Evolutionary conservation across 2,113 vertebrate species (phyloP).

Genomic region (Antidorcas marsupialis): DNA sequence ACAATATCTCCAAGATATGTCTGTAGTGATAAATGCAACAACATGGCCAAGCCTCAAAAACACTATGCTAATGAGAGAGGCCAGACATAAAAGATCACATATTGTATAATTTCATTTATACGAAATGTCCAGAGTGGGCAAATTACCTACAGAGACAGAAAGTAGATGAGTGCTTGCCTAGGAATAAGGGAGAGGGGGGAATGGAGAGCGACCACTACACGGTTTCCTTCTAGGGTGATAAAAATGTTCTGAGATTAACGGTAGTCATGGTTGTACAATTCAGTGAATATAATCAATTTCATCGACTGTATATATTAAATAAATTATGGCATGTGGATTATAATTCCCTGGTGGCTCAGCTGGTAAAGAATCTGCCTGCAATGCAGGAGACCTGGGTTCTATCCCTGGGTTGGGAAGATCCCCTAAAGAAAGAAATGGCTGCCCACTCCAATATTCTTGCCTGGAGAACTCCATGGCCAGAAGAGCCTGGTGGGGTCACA

Average conservation of each 20-base stretch:
- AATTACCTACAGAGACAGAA: neutral
- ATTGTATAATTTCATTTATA: neutral
- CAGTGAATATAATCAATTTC: neutral
- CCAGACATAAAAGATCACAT: neutral
- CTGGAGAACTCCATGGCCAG: neutral
- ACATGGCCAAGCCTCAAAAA: neutral
- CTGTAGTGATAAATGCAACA: neutral
- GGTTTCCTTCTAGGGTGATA: neutral
- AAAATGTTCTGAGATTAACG: neutral
- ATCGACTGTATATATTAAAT: neutral
- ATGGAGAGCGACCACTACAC: neutral
- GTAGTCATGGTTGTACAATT: neutral
- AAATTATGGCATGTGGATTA: neutral
- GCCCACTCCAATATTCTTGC: neutral
- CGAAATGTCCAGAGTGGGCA: neutral
- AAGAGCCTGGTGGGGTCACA: neutral
- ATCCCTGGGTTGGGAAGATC: neutral
- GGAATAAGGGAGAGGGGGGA: neutral
- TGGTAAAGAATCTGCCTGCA: neutral
- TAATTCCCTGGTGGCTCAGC: neutral
- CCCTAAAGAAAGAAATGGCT: neutral
- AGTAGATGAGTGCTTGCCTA: neutral
- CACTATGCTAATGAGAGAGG: neutral
- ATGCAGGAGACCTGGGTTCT: neutral
- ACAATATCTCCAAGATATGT: neutral